Evolutionary conservation across 1,140 invertebrate species (phyloP), one percentile per base, ranked within the genome.

Genomic region (Seison nebaliae): DNA sequence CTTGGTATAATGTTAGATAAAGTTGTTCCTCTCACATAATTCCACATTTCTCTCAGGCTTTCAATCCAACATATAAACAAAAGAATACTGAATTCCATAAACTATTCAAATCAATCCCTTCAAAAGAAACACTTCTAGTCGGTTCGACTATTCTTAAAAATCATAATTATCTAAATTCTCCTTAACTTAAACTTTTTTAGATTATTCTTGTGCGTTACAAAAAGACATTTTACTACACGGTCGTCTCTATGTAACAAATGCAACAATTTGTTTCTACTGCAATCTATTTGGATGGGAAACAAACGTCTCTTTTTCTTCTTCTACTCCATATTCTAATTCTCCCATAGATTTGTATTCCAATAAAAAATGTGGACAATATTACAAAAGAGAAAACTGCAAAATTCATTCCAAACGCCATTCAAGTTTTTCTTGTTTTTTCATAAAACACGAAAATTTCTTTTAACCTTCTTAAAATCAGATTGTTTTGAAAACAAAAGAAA

Each of bases 271-370:
- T 57, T 88, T 88, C 63, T 77, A 86, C 63, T 79, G 80, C 18
- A 86, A 80, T 55, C 84, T 86, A 47, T 83, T 86, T 52, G 68
- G 74, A 48, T 86, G 78, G 79, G 79, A 86, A 60, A 84, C 77
- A 0, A 67, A 52, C 45, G 65, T 67, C 53, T 53, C 52, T 54
- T 42, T 7, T n/a, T 7, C 20, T 15, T 38, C 8, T n/a, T 34
- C 6, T 22, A 18, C n/a, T 4, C n/a, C 26, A 42, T 44, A 26
- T 19, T 31, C 12, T 35, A 35, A 20, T 24, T 28, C 22, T 35
- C 21, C 6, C 5, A 8, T 8, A 32, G 29, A 4, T 38, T 5
- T 24, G 23, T 18, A 14, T 84, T 28, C 68, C 70, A 46, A 80
- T 76, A 69, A 77, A 74, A 38, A 78, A 88, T 45, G 74, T 91